Percentiles rank a stretch among this genome's conserved stretches.
Evolutionary conservation across 2,888 invertebrate species (phyloP).

Genomic region (Tanaodytes sp.): DNA sequence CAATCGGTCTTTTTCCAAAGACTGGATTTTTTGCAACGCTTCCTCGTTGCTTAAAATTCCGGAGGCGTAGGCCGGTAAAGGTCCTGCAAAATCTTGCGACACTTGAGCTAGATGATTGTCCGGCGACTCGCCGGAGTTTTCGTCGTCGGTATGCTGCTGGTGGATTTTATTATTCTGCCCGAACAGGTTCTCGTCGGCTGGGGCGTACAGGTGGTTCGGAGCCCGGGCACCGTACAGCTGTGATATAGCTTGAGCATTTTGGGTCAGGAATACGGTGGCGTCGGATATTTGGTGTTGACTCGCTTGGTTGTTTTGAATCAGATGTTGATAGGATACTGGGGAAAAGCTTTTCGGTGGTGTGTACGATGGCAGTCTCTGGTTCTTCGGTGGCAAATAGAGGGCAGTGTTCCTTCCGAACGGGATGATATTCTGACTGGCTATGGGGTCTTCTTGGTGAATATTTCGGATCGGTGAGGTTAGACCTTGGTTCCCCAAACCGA

Average conservation of each 20-base stretch:
- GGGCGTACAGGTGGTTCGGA: constrained; percentile 64
- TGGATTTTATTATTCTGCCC: constrained; percentile 57
- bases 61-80: constrained; percentile 66
- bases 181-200: constrained; percentile 57
- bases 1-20: constrained; percentile 66
- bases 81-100: constrained; percentile 52
- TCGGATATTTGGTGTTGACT: constrained; percentile 67
- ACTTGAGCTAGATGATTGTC: constrained; percentile 35
- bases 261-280: constrained; percentile 64
- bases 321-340: constrained; percentile 47
- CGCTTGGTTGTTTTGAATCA: constrained; percentile 50
- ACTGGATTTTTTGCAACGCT: constrained; percentile 62
- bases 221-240: constrained; percentile 66
- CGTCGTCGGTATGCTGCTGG: constrained; percentile 48
- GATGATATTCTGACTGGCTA: constrained; percentile 67
- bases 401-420: constrained; percentile 67
- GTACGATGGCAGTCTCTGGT: constrained; percentile 65
- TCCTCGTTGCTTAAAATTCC: constrained; percentile 62
- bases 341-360: constrained; percentile 28
- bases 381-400: constrained; percentile 69
- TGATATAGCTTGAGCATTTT: constrained; percentile 69
- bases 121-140: constrained; percentile 15
- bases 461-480: constrained; percentile 63
- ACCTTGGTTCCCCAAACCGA: constrained; percentile 55
- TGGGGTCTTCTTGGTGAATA: constrained; percentile 63